A percentile compares a stretch with the other conserved stretches of the same genome.
Conservation (phyloP, 2,113 vertebrate species). For the Heptranchias perlo region DNA sequence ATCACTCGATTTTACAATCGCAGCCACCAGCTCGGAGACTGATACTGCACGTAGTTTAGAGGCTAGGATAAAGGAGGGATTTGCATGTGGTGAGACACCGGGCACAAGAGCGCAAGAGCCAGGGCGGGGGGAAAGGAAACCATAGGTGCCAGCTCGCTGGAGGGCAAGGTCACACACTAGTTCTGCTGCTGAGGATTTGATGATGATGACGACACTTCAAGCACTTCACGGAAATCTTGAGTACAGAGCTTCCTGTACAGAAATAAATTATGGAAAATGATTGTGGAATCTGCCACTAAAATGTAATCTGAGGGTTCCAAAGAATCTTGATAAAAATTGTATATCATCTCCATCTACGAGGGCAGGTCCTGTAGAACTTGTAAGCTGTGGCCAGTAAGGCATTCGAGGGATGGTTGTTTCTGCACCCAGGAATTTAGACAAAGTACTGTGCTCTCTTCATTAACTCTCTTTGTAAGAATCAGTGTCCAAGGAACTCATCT, state of each 20-base stretch:
- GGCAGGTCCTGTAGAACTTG: neutral
- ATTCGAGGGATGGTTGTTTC: neutral
- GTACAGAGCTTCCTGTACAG: neutral
- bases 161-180: no score
- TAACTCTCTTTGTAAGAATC: neutral
- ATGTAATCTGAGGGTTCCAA: neutral
- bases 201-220: no score
- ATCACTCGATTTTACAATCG: no score
- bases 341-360: neutral
- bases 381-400: neutral
- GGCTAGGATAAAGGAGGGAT: no score
- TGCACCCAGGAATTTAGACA: neutral
- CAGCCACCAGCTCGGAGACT: no score
- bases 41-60: no score
- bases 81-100: no score
- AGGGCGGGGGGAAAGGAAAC: no score
- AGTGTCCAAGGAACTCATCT: neutral
- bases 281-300: neutral
- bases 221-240: no score
- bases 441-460: neutral
- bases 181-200: no score
- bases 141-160: no score
- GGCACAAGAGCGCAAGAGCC: no score
- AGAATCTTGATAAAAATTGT: neutral
- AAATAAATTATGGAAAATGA: neutral